A percentile compares a stretch with the other conserved stretches of the same genome.
Evolutionary conservation across 2,797 vertebrate species (phyloP).

Genomic region (Ambastaia sidthimunki): DNA sequence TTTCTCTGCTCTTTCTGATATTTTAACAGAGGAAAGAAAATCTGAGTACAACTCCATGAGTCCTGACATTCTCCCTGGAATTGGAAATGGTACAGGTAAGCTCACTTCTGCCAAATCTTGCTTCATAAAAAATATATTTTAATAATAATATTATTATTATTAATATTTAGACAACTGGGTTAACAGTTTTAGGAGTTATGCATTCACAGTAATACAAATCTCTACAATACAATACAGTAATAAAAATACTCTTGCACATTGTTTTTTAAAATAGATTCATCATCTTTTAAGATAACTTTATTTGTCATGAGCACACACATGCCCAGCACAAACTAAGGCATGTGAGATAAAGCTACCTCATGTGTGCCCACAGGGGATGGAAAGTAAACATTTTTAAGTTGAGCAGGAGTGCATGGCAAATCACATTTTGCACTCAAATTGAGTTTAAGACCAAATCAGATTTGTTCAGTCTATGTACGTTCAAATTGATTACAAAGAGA

Average conservation of each 20-base stretch:
- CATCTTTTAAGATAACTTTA: background rate
- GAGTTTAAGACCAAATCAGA: slow-evolving; percentile 63
- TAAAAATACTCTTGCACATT: background rate
- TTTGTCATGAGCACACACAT: background rate
- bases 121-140: no score
- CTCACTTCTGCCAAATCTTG: slow-evolving; percentile 59
- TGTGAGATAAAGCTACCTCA: slow-evolving; percentile 40
- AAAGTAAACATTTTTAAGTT: slow-evolving; percentile 63
- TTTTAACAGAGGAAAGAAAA: slow-evolving; percentile 86
- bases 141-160: background rate
- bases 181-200: background rate
- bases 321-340: slow-evolving; percentile 21
- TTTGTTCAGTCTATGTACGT: slow-evolving; percentile 65
- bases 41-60: slow-evolving; percentile 86
- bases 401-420: slow-evolving; percentile 59
- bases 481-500: slow-evolving; percentile 60
- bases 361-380: slow-evolving; percentile 44
- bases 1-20: slow-evolving; percentile 46
- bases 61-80: slow-evolving; percentile 82
- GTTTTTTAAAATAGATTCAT: background rate
- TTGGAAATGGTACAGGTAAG: slow-evolving; percentile 88
- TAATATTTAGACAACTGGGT: background rate
- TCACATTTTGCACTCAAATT: slow-evolving; percentile 65
- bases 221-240: no score
- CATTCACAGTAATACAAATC: background rate